Evolutionary conservation across 2,888 invertebrate species (phyloP).

Genomic region (Lysandra bellargus): DNA sequence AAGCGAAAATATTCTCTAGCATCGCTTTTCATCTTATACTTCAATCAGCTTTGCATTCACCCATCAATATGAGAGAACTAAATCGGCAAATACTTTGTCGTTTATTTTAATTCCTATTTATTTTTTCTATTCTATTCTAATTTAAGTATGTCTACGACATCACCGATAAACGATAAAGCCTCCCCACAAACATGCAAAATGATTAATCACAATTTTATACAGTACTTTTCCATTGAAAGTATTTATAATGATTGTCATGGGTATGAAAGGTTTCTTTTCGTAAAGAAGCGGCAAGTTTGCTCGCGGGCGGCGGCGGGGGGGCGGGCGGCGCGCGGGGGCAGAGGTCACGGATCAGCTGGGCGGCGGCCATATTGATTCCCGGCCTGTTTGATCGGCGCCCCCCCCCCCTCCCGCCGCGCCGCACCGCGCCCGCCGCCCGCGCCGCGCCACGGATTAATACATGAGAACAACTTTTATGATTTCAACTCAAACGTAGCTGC

Average conservation of each 20-base stretch:
- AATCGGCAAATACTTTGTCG: too few species aligned
- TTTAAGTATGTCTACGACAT: not conserved
- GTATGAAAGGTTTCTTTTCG: conserved; percentile 48
- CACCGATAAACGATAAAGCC: not conserved
- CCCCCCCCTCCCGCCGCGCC: conserved; percentile 50
- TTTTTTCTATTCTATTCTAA: not conserved
- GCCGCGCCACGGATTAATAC: conserved; percentile 69
- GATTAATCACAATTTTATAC: not conserved
- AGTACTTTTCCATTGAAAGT: conserved; percentile 25
- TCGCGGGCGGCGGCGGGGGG: conserved; percentile 39
- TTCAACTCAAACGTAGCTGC: conserved; percentile 71
- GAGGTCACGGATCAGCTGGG: conserved; percentile 80
- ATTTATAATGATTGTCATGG: conserved; percentile 22
- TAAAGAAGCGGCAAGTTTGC: conserved; percentile 65
- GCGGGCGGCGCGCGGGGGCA: conserved; percentile 56
- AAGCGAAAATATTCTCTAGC: not conserved
- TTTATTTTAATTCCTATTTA: too few species aligned
- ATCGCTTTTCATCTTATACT: not conserved
- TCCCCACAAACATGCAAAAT: not conserved
- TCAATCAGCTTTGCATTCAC: not conserved
- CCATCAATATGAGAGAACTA: too few species aligned
- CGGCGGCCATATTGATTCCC: conserved; percentile 80
- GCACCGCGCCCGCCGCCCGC: conserved; percentile 62
- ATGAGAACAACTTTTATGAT: conserved; percentile 79
- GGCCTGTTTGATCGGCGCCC: conserved; percentile 78